These are phyloP conservation scores for Ceyx cyanopectus DNA, from an alignment of 2,113 vertebrate species.

Conservation along the genomic window DNA sequence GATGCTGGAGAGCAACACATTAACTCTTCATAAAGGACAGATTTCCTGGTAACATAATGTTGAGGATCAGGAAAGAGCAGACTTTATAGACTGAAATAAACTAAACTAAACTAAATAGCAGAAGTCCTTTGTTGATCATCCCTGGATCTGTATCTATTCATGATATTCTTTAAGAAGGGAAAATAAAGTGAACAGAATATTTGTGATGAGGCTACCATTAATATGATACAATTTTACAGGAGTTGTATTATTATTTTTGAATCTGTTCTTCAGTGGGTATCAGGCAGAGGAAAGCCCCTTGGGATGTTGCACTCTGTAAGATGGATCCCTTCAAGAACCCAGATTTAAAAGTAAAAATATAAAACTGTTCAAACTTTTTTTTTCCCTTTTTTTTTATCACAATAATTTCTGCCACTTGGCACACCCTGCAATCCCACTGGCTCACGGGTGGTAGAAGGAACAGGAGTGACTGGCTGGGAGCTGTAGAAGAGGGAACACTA, in stretches of 20 bases:
- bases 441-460: neutral
- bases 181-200: neutral
- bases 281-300: neutral
- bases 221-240: neutral
- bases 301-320: neutral
- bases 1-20: neutral
- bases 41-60: neutral
- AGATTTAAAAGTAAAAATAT: neutral
- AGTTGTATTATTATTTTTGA: neutral
- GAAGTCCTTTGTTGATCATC: neutral
- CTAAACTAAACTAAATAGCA: neutral
- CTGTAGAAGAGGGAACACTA: neutral
- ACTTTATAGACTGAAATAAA: neutral
- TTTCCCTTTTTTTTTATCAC: neutral
- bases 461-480: neutral
- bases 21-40: neutral
- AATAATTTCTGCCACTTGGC: fast-evolving
- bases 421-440: neutral
- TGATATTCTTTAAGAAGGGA: neutral
- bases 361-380: neutral
- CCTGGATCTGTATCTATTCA: neutral
- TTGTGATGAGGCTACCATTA: neutral
- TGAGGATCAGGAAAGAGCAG: neutral
- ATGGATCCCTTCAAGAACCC: neutral
- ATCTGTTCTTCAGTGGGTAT: neutral